These are phyloP conservation scores for Passer domesticus DNA, from an alignment of 2,113 vertebrate genomes.

Conservation along the genomic window DNA sequence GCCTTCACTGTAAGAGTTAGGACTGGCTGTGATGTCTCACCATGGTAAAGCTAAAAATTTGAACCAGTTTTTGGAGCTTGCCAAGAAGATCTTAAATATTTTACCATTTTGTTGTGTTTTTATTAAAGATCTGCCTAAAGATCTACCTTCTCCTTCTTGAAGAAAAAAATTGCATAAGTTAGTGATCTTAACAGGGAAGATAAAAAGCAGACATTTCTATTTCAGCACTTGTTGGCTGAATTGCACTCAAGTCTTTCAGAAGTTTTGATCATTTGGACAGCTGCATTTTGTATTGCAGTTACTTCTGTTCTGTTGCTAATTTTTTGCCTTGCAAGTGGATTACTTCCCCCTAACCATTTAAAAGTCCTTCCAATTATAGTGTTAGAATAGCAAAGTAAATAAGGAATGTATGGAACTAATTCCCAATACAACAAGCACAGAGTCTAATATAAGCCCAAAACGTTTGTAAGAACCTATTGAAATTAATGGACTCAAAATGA, in stretches of 20 bases:
- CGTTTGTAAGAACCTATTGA: not conserved
- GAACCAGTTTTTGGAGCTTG: not conserved
- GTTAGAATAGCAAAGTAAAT: not conserved
- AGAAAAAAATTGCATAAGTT: not conserved
- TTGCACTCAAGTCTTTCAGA: not conserved
- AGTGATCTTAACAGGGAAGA: not conserved
- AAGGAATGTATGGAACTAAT: not conserved
- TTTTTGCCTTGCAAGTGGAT: not conserved
- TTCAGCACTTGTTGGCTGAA: not conserved
- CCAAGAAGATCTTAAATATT: not conserved
- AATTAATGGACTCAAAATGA: not conserved
- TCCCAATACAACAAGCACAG: not conserved
- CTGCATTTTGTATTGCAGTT: not conserved
- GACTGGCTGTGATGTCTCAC: not conserved
- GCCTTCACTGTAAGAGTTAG: not conserved
- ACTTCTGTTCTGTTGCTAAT: not conserved
- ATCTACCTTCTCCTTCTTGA: not conserved
- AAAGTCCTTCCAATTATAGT: not conserved
- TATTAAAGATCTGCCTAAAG: not conserved
- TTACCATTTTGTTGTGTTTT: not conserved
- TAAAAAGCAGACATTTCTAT: not conserved
- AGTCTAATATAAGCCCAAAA: not conserved
- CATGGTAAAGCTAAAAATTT: not conserved
- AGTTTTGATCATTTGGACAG: not conserved
- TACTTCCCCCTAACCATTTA: not conserved